Evolutionary conservation across 2,888 invertebrate genomes (phyloP).

Genomic region (Polyommatus icarus): DNA sequence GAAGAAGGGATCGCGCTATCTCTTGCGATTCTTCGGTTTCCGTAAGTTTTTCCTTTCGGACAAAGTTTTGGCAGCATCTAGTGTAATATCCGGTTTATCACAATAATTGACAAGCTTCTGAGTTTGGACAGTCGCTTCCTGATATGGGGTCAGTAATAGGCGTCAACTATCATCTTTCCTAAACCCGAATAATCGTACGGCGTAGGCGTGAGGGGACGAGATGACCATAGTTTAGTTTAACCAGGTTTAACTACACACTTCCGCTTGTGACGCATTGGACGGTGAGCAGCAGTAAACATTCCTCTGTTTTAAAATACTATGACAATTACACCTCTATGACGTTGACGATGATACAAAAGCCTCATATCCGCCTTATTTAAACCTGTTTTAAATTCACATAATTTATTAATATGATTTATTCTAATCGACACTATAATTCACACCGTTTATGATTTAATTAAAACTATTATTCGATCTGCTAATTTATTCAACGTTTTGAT

Average conservation of each 20-base stretch:
- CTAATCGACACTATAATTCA: not conserved
- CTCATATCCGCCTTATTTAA: not conserved
- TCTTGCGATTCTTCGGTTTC: not conserved
- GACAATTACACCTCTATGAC: constrained; percentile 14
- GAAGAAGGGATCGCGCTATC: not conserved
- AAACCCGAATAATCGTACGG: constrained; percentile 6
- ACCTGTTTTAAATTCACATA: not conserved
- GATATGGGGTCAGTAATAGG: not conserved
- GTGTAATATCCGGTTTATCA: not conserved
- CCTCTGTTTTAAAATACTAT: constrained; percentile 30
- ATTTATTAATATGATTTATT: not conserved
- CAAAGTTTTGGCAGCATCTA: not conserved
- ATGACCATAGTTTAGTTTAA: constrained; percentile 74
- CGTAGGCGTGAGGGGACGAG: constrained; percentile 67
- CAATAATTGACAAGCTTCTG: not conserved
- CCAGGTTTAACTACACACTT: constrained; percentile 75
- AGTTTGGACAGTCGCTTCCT: constrained; percentile 17
- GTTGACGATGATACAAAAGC: not conserved
- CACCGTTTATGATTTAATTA: not conserved
- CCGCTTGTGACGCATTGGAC: constrained; percentile 58
- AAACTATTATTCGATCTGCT: not conserved
- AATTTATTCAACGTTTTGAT: not conserved
- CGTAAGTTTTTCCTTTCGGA: not conserved
- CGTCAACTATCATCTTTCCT: constrained; percentile 5
- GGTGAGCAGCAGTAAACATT: constrained; percentile 36